Conservation (phyloP, 2,113 vertebrate species). For the Phycodurus eques region DNA sequence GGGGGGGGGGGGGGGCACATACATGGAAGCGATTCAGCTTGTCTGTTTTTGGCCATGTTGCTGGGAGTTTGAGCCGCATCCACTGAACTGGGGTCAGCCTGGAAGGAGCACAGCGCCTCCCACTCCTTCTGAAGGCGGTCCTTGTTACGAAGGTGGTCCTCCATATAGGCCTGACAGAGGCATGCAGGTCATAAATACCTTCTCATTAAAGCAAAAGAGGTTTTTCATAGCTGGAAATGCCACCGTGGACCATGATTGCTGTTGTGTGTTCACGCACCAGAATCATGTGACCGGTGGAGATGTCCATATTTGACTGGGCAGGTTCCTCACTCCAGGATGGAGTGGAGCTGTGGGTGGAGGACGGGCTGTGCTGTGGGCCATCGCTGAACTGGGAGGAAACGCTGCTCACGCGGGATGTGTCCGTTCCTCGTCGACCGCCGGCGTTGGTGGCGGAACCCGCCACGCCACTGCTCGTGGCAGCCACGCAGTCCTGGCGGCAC, state of each 20-base stretch:
- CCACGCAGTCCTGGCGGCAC: constrained; percentile 73
- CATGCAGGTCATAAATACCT: not conserved
- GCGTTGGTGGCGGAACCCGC: constrained; percentile 43
- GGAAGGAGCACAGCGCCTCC: constrained; percentile 92
- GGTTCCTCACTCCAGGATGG: constrained; percentile 98
- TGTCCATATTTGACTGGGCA: constrained; percentile 98
- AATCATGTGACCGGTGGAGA: constrained; percentile 98
- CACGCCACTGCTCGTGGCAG: constrained; percentile 46
- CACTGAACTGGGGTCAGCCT: constrained; percentile 88
- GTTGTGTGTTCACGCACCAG: constrained; percentile 75
- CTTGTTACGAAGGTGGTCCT: constrained; percentile 92
- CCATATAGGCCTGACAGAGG: constrained; percentile 87
- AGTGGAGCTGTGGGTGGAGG: constrained; percentile 93
- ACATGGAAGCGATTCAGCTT: constrained; percentile 88
- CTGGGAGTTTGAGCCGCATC: constrained; percentile 73
- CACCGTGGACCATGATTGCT: not conserved
- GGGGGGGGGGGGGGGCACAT: not conserved
- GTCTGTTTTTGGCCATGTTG: constrained; percentile 91
- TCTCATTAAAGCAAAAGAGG: not conserved
- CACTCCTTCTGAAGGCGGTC: constrained; percentile 94
- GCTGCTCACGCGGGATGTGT: constrained; percentile 92
- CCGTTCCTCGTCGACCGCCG: constrained; percentile 73
- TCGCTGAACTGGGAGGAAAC: constrained; percentile 98
- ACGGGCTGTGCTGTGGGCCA: constrained; percentile 90
- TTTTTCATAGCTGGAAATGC: not conserved